Evolutionary conservation across 2,888 invertebrate genomes (phyloP), one percentile per base, ranked within the genome.

Genomic region (Archips crataeganus): DNA sequence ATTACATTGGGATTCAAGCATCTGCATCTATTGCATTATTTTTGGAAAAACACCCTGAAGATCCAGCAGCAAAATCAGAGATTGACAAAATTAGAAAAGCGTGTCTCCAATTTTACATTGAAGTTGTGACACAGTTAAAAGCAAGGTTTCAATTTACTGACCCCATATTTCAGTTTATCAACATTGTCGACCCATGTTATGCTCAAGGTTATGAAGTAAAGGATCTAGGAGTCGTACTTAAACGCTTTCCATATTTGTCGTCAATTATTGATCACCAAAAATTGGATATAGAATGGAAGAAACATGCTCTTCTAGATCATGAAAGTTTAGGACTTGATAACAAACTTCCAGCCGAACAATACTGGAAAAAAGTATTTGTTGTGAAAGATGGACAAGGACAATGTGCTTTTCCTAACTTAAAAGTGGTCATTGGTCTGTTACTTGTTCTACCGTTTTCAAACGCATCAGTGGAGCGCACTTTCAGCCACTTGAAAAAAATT

Each of bases 111-210:
- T n/a, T n/a, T n/a, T n/a, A n/a, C n/a, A n/a, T n/a, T n/a, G n/a
- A n/a, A n/a, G n/a, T n/a, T n/a, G n/a, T 67, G n/a, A n/a, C n/a
- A n/a, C 68, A 61, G 34, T 47, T 68, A 32, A 68, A 60, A 68
- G 47, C 47, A 9, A 60, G 68, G 11, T 68, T 68, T 68, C 4
- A 68, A 60, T 68, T 68, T 49, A 36, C 68, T 60, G 60, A 68
- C 60, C 68, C 68, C 36, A 68, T 68, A 36, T 68, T 49, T 68
- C 47, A 60, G 15, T 68, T 60, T 60, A 68, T 68, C 34, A 47
- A 47, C n/a, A 68, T 67, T 15, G 47, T 68, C 11, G 68, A 60
- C 34, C 67, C 59, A 15, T 45, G n/a, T 57, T 8, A 39, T 23
- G 67, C 67, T 42, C 59, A 67, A 59, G 45, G 32, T 57, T 67